Conservation (phyloP, 2,888 invertebrate genomes). For the Pseudanteris insignis region DNA sequence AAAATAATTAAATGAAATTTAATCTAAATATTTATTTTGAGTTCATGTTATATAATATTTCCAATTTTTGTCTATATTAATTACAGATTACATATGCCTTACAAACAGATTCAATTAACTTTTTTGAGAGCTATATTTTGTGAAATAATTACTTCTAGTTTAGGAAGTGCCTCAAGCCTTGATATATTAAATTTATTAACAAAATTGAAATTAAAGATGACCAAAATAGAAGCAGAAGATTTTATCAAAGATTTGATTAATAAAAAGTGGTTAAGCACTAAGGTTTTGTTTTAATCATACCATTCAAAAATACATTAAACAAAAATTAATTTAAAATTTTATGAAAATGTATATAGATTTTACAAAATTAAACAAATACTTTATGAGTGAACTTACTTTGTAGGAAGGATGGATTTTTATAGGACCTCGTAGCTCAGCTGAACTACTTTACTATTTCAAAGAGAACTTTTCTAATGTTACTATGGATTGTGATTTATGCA, state of each 20-base stretch:
- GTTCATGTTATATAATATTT: no score
- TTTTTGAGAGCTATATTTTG: conserved; percentile 53
- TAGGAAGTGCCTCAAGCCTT: conserved; percentile 50
- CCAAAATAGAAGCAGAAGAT: conserved; percentile 30
- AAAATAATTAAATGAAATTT: no score
- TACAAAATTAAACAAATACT: no score
- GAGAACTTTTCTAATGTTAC: conserved; percentile 52
- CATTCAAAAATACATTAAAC: no score
- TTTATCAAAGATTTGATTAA: conserved; percentile 50
- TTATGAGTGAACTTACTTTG: no score
- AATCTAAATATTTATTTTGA: no score
- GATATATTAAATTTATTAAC: conserved; percentile 53
- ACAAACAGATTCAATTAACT: conserved; percentile 47
- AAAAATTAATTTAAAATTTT: no score
- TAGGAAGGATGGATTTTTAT: conserved; percentile 57
- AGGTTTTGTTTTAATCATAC: no score
- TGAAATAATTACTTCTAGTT: conserved; percentile 52
- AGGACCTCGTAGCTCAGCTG: conserved; percentile 59
- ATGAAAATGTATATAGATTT: no score
- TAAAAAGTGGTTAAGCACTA: conserved; percentile 51
- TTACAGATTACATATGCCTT: conserved; percentile 3
- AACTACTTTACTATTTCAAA: conserved; percentile 59
- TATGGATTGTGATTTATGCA: conserved; percentile 55
- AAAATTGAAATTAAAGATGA: conserved; percentile 27
- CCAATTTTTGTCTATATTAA: background rate